Percentiles rank a stretch among this genome's conserved stretches.
Conservation (phyloP, 2,113 vertebrate species). For the Nipponia nippon region DNA sequence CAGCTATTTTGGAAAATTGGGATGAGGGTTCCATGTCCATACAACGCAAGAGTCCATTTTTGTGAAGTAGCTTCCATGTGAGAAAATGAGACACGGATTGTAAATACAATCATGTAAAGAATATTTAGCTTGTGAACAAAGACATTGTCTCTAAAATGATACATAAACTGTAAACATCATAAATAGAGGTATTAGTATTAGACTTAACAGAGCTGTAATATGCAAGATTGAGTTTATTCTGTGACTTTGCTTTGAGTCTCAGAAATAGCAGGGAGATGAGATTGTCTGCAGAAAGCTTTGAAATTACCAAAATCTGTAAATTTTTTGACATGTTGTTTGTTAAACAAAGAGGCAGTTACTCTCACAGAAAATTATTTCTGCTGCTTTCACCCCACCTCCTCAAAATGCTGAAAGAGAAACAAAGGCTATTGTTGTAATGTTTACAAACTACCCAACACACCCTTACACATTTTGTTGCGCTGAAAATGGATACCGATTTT, state of each 20-base stretch:
- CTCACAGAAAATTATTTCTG: not conserved
- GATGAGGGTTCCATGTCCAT: not conserved
- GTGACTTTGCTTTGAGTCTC: not conserved
- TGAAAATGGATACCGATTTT: not conserved
- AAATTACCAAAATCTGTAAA: not conserved
- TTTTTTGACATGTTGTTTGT: not conserved
- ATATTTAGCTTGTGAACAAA: not conserved
- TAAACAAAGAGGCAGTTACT: not conserved
- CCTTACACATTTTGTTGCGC: not conserved
- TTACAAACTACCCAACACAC: not conserved
- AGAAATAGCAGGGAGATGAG: not conserved
- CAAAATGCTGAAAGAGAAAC: not conserved
- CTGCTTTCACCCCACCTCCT: not conserved
- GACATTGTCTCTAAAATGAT: not conserved
- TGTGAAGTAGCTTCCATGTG: not conserved
- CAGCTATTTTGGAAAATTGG: not conserved
- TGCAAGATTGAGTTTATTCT: not conserved
- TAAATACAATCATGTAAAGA: not conserved
- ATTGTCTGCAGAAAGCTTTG: not conserved
- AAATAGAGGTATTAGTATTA: not conserved
- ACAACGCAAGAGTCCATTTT: not conserved
- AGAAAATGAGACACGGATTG: not conserved
- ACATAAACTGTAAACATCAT: not conserved
- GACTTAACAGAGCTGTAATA: not conserved
- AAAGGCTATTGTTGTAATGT: not conserved